Base-by-base conservation (phyloP, 2,113 vertebrate genomes). In the Acanthochromis polyacanthus region DNA sequence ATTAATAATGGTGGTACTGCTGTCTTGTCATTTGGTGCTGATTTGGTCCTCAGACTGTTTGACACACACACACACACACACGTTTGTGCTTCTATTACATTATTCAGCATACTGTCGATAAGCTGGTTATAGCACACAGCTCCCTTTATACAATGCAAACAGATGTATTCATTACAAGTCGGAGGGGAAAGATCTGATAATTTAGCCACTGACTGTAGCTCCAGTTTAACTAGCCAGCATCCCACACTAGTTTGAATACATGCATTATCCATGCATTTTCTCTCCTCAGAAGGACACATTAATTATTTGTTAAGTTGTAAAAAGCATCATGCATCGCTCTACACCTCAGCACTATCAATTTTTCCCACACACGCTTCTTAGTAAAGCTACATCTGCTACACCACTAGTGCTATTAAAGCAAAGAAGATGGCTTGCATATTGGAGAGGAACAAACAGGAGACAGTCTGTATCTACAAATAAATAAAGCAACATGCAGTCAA, bases 301-400 rank as follows among this genome's bases (percentile, higher is more conserved):
- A 89, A 90, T 91, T 90, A 89, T 91, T 87, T 92, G 88, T 87
- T 85, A 83, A 90, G 87, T 91, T 90, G 81, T 88, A 82, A 93
- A 30, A 93, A 93, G 82, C 75, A 83, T 85, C 80, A 89, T 85
- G 84, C 76, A 88, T 84, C 88, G 85, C 75, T 69, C 75, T 73
- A 82, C 74, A 82, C 71, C 83, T 65, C 71, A 72, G 66, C 71
- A 77, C 84, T 76, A 88, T 83, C 85, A 51, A 79, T 87, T 81
- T 87, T 81, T n/a, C n/a, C 82, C 75, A 72, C 61, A 81, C 70
- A 67, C 6, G 20, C 57, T 43, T 80, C 30, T 85, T 75, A 80
- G 76, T 83, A 90, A 87, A 85, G 82, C 80, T 82, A 62, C 80
- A 86, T 57, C 82, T 84, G 79, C 73, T 46, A 55, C 46, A 56